These are phyloP conservation scores for Barbus barbus DNA, from an alignment of 2,113 vertebrate species.

Conservation along the genomic window DNA sequence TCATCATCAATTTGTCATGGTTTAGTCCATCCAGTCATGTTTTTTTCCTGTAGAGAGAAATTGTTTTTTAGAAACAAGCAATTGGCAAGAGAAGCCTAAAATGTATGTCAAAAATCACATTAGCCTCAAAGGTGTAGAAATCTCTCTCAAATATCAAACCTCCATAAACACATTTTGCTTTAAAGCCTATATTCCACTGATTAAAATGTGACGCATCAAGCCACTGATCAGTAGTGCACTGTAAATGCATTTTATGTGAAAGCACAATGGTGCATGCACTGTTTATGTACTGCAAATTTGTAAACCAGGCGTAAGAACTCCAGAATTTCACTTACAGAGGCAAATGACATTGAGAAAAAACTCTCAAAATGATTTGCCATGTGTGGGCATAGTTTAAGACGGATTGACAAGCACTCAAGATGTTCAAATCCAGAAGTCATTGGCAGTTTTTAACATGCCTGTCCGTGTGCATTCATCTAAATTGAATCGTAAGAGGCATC, in stretches of 20 bases:
- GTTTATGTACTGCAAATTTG: background rate
- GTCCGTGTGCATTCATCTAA: conserved; percentile 37
- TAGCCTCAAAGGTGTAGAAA: no score
- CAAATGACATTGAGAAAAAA: background rate
- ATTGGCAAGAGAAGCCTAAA: background rate
- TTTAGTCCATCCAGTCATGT: background rate
- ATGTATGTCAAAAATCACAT: background rate
- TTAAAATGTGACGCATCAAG: background rate
- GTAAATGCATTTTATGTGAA: background rate
- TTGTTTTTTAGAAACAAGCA: background rate
- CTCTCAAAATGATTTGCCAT: background rate
- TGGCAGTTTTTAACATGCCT: conserved; percentile 45
- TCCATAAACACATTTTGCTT: background rate
- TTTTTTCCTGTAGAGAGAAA: background rate
- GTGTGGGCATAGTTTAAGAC: background rate
- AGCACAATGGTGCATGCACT: background rate
- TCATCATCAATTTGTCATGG: background rate
- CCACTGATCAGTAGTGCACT: background rate
- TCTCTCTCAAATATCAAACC: background rate
- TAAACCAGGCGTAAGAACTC: background rate
- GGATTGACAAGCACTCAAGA: background rate
- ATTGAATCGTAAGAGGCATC: conserved; percentile 45
- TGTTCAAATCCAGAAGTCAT: conserved; percentile 44
- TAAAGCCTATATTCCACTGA: background rate
- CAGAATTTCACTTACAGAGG: background rate